These are phyloP conservation scores for Oreotrochilus melanogaster DNA, from an alignment of 2,113 vertebrate species.

Conservation along the genomic window DNA sequence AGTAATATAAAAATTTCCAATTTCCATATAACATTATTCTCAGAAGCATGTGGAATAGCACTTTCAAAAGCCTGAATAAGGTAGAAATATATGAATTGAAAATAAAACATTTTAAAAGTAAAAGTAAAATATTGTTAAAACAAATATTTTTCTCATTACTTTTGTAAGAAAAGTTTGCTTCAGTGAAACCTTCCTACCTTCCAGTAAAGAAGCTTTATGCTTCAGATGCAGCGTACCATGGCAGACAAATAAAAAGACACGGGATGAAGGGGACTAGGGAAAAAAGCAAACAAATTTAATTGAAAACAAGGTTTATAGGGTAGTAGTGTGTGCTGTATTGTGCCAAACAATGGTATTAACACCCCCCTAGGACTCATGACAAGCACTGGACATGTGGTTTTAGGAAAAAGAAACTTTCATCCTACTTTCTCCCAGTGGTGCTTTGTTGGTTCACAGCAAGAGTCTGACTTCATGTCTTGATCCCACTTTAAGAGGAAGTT, in stretches of 20 bases:
- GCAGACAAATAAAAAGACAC: conserved; percentile 84
- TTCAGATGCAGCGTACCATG: conserved; percentile 45
- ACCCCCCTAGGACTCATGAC: conserved; percentile 85
- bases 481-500: conserved; percentile 81
- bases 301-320: conserved; percentile 83
- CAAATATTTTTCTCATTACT: background rate
- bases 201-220: background rate
- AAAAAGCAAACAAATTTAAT: conserved; percentile 84
- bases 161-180: background rate
- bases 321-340: conserved; percentile 76
- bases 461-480: conserved; percentile 85
- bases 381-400: conserved; percentile 87
- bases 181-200: background rate
- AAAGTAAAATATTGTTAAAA: too few relatives aligned
- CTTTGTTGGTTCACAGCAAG: conserved; percentile 90
- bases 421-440: conserved; percentile 77
- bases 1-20: background rate
- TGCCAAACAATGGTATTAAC: conserved; percentile 85
- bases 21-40: background rate
- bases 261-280: conserved; percentile 76
- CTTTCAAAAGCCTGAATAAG: background rate
- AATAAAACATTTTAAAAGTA: background rate
- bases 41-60: background rate
- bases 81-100: background rate
- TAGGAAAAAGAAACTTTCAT: conserved; percentile 83